Percentiles rank a stretch among this genome's conserved stretches.
Evolutionary conservation across 2,888 invertebrate species (phyloP).

Genomic region (Hypomecis punctinalis): DNA sequence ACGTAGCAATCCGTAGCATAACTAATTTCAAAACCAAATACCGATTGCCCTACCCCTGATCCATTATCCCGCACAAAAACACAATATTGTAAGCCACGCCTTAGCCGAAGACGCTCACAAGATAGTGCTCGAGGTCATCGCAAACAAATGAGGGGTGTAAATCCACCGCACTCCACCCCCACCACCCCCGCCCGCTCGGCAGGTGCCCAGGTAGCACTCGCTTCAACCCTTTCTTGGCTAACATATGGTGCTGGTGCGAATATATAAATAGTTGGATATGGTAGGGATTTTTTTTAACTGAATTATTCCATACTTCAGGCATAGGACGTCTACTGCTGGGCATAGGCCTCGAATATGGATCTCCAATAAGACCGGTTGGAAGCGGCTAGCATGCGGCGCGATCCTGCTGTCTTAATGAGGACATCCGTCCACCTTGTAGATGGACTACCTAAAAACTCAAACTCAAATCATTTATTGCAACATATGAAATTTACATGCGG

Average conservation of each 20-base stretch:
- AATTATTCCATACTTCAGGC: too few relatives aligned
- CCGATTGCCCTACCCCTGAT: background rate
- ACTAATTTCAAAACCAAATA: too few relatives aligned
- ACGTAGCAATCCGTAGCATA: too few relatives aligned
- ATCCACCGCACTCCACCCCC: constrained; percentile 73
- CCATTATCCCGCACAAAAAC: constrained; percentile 43
- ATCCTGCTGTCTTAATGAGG: too few relatives aligned
- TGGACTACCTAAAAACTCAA: too few relatives aligned
- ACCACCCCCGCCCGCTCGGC: constrained; percentile 28
- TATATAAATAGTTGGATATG: constrained; percentile 44
- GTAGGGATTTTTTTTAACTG: constrained; percentile 15
- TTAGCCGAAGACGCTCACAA: constrained; percentile 70
- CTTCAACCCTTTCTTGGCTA: constrained; percentile 83
- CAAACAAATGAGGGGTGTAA: constrained; percentile 89
- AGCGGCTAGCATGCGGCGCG: too few relatives aligned
- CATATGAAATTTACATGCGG: too few relatives aligned
- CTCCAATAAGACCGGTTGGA: too few relatives aligned
- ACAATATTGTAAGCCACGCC: constrained; percentile 59
- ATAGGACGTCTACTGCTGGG: too few relatives aligned
- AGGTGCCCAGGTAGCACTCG: constrained; percentile 56
- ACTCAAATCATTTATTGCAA: too few relatives aligned
- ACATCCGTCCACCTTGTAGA: too few relatives aligned
- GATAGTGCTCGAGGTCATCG: constrained; percentile 86
- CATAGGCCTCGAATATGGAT: too few relatives aligned
- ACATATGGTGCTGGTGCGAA: constrained; percentile 67